Evolutionary conservation across 2,113 vertebrate genomes (phyloP).

Genomic region (Rutilus rutilus): DNA sequence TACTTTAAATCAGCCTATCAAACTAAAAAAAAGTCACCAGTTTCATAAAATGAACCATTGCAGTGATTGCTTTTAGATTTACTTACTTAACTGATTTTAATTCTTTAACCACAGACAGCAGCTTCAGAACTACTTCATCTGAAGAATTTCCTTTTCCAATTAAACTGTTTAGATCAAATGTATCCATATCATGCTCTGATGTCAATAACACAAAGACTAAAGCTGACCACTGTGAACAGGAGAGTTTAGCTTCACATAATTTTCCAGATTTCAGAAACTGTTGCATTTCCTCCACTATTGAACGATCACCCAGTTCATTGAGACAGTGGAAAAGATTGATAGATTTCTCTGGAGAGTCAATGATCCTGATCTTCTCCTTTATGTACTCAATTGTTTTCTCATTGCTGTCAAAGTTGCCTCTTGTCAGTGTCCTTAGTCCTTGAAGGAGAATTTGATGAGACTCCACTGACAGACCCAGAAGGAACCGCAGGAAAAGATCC

Average conservation of each 20-base stretch:
- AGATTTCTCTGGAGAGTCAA: background rate
- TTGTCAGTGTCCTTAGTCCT: background rate
- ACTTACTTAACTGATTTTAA: slow-evolving; percentile 33
- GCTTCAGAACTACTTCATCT: slow-evolving; percentile 9
- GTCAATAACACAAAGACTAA: slow-evolving; percentile 9
- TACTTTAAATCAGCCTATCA: too few relatives aligned
- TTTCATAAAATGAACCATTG: too few relatives aligned
- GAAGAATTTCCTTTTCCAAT: too few relatives aligned
- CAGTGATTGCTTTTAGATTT: too few relatives aligned
- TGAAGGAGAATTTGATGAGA: background rate
- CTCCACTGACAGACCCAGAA: background rate
- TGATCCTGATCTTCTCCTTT: slow-evolving; percentile 8
- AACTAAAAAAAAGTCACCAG: too few relatives aligned
- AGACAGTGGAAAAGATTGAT: background rate
- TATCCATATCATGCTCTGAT: background rate
- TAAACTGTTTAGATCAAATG: too few relatives aligned
- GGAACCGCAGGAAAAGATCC: background rate
- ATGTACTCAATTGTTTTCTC: background rate
- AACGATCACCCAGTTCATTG: background rate
- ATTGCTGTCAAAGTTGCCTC: background rate
- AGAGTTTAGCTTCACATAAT: background rate
- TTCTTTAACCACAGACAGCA: slow-evolving; percentile 10
- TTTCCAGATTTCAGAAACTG: background rate
- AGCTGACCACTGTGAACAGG: slow-evolving; percentile 40
- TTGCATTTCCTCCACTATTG: background rate